These are phyloP conservation scores for Mayetiola destructor DNA, from an alignment of 2,888 invertebrate genomes.

Conservation along the genomic window DNA sequence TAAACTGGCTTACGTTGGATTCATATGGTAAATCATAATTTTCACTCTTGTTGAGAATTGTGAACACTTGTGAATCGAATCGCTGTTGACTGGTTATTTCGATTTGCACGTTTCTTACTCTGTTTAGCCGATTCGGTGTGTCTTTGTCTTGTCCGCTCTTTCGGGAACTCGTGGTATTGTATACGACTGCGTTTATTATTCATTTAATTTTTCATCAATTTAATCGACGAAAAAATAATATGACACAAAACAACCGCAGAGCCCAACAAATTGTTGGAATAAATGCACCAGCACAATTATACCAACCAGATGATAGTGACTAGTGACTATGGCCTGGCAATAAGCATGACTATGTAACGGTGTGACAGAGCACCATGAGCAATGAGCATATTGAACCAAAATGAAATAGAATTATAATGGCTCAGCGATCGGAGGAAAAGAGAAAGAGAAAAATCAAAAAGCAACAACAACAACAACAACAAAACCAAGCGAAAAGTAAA, in stretches of 20 bases:
- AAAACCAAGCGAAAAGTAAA: background rate
- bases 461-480: background rate
- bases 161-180: too few species aligned
- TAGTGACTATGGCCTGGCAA: background rate
- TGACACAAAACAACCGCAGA: too few species aligned
- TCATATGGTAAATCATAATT: conserved; percentile 12
- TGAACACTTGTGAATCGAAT: background rate
- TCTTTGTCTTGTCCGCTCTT: too few species aligned
- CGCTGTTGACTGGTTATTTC: background rate
- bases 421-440: too few species aligned
- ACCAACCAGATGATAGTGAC: background rate
- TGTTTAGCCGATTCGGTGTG: too few species aligned
- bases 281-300: background rate
- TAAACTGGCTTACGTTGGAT: background rate
- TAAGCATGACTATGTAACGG: background rate
- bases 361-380: background rate
- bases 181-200: too few species aligned
- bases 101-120: too few species aligned
- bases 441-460: too few species aligned
- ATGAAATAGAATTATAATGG: too few species aligned
- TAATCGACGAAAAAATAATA: too few species aligned
- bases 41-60: background rate
- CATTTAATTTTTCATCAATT: too few species aligned
- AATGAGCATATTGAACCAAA: background rate
- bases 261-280: too few species aligned